Evolutionary conservation across 2,797 vertebrate species (phyloP).

Genomic region (Sebastes iracundus): DNA sequence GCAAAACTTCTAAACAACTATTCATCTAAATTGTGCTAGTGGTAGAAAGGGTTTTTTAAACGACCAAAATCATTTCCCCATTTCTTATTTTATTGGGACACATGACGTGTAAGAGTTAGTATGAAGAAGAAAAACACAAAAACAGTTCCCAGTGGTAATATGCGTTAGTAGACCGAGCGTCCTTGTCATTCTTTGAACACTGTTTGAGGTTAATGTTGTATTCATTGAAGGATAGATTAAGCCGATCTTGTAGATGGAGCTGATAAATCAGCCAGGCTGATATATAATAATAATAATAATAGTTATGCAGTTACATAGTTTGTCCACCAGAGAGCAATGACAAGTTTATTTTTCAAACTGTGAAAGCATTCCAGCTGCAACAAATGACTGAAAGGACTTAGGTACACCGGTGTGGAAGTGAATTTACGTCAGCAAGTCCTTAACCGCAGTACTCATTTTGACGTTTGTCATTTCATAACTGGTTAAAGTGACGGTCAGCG

Average conservation of each 20-base stretch:
- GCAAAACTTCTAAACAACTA: conserved; percentile 53
- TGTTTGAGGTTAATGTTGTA: neutral
- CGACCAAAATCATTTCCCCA: neutral
- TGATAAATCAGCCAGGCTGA: neutral
- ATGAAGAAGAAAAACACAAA: neutral
- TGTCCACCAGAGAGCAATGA: neutral
- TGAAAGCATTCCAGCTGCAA: neutral
- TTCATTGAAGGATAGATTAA: neutral
- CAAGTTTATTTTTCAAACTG: neutral
- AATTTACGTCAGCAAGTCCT: neutral
- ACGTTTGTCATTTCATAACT: neutral
- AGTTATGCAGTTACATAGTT: neutral
- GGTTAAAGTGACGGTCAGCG: neutral
- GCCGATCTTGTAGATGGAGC: neutral
- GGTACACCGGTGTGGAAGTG: neutral
- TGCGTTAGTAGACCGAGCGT: neutral
- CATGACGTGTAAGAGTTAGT: neutral
- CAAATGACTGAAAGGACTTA: neutral
- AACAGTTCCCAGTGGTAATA: neutral
- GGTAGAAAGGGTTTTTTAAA: neutral
- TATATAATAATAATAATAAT: too few relatives aligned
- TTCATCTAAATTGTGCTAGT: conserved; percentile 24
- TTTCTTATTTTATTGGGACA: neutral
- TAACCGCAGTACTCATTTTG: neutral
- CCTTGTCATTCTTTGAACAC: neutral